Percentiles rank a stretch among this genome's conserved stretches.
These are phyloP conservation scores for Strigamia transsilvanica DNA, from an alignment of 2,888 invertebrate species.

Conservation along the genomic window DNA sequence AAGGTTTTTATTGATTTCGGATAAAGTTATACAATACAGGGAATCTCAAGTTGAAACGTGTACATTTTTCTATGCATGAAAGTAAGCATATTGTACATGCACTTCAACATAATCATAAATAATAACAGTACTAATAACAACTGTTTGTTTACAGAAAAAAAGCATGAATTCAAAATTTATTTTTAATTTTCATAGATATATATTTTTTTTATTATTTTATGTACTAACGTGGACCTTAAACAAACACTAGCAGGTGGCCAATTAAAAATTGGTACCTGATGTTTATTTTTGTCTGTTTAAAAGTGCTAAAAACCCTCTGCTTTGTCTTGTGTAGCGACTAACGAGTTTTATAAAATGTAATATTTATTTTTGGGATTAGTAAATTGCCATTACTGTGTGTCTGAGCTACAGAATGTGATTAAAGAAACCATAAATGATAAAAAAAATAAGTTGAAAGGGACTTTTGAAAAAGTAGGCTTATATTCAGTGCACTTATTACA, in stretches of 20 bases:
- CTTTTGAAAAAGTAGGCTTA: conserved; percentile 9
- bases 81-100: neutral
- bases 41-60: conserved; percentile 42
- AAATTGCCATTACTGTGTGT: neutral
- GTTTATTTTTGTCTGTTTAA: neutral
- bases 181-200: neutral
- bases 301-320: neutral
- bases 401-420: neutral
- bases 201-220: neutral
- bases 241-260: neutral
- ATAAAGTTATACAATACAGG: conserved; percentile 41
- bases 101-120: no score
- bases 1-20: conserved; percentile 49
- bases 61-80: neutral
- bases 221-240: neutral
- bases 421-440: conserved; percentile 10
- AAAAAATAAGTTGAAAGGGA: no score
- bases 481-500: neutral
- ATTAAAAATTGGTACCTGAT: neutral
- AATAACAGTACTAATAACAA: no score
- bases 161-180: neutral
- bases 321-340: neutral
- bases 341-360: neutral
- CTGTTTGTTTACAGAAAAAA: neutral
- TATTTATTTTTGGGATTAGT: neutral